phyloP scores from a whole-genome alignment of 2,113 vertebrate species.

The Aplodontia rufa region DNA sequence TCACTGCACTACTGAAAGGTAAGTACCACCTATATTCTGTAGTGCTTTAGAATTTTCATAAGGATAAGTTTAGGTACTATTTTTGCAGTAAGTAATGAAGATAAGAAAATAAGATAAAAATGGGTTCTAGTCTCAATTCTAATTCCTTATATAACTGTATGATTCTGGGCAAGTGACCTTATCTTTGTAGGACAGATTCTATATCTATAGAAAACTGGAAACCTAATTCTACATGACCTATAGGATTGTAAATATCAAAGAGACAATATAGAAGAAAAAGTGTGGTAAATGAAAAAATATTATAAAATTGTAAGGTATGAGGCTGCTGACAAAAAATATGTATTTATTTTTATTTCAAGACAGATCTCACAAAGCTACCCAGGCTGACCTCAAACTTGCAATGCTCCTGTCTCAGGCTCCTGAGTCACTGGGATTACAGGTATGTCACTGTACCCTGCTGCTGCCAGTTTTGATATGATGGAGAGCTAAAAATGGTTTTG shows the following conservation, averaged over 20 bases:
- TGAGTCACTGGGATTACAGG: no score
- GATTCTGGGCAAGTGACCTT: constrained; percentile 16
- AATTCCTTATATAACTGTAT: neutral
- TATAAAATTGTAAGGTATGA: neutral
- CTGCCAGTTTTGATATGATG: neutral
- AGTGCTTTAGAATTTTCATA: constrained; percentile 35
- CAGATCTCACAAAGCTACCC: no score
- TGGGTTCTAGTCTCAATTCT: constrained; percentile 27
- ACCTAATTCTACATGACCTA: neutral
- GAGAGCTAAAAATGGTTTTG: neutral
- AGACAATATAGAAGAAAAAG: neutral
- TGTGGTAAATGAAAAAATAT: constrained; percentile 10
- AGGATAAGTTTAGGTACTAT: constrained; percentile 4
- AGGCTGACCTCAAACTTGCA: no score
- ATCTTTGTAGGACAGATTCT: neutral
- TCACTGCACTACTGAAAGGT: neutral
- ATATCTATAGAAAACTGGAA: neutral
- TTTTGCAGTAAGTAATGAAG: neutral
- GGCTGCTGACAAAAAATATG: neutral
- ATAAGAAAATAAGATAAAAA: neutral
- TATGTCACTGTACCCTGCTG: no score
- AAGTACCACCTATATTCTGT: neutral
- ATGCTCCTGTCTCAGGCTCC: no score
- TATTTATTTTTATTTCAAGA: no score
- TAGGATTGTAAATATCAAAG: neutral